Conservation (phyloP, 2,113 vertebrate species). For the Myiozetetes cayanensis region DNA sequence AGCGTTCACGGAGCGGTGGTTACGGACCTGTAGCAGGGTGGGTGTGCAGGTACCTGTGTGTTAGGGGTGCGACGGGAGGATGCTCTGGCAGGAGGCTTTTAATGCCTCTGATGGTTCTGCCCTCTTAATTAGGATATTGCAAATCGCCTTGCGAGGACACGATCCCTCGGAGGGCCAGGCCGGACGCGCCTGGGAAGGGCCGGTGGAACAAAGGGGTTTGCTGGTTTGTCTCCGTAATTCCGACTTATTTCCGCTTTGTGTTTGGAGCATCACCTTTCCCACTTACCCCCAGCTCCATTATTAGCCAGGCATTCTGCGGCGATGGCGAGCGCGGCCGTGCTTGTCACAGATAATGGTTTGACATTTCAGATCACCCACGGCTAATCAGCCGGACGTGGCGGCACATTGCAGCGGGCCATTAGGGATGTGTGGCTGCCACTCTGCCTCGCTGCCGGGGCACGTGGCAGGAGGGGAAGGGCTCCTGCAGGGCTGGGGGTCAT, state of each 20-base stretch:
- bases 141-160: not conserved
- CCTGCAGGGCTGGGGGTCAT: not conserved
- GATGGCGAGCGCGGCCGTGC: constrained; percentile 60
- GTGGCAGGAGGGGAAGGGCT: not conserved
- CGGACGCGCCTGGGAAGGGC: not conserved
- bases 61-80: not conserved
- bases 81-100: not conserved
- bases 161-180: not conserved
- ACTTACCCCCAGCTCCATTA: constrained; percentile 64
- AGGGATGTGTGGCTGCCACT: constrained; percentile 34
- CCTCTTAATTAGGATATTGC: not conserved
- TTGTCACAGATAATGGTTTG: constrained; percentile 73
- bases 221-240: constrained; percentile 39
- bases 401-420: constrained; percentile 71
- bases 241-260: constrained; percentile 62
- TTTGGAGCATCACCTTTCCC: constrained; percentile 68
- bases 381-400: constrained; percentile 71
- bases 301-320: constrained; percentile 60
- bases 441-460: not conserved
- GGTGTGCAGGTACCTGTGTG: rapidly evolving
- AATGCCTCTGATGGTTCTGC: not conserved
- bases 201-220: constrained; percentile 12
- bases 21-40: rapidly evolving
- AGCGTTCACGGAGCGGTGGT: rapidly evolving
- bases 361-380: constrained; percentile 76